phyloP scores from a whole-genome alignment of 2,113 vertebrate species.

The Eupsittula cactorum region DNA sequence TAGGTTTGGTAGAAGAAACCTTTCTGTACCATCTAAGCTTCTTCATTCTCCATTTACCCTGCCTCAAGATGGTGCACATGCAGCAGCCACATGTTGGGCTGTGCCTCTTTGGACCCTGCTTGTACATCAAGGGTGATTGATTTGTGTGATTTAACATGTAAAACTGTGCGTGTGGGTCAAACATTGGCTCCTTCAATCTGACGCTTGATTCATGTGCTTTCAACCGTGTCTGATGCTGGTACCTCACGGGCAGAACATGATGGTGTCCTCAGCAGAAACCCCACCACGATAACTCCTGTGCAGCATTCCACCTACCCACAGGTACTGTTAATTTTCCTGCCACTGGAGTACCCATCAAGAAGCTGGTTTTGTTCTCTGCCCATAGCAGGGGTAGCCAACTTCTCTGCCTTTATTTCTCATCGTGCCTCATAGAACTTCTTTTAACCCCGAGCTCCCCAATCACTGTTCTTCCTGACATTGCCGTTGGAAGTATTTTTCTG shows the following conservation, averaged over 20 bases:
- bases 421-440: background rate
- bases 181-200: background rate
- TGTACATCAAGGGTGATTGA: background rate
- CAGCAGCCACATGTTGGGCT: background rate
- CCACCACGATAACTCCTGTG: background rate
- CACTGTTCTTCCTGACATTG: background rate
- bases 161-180: background rate
- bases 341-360: background rate
- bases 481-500: background rate
- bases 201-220: background rate
- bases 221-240: background rate
- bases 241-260: background rate
- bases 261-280: background rate
- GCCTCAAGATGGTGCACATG: background rate
- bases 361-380: background rate
- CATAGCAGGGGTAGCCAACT: background rate
- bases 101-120: background rate
- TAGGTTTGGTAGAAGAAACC: conserved; percentile 54
- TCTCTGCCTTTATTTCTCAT: background rate
- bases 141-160: background rate
- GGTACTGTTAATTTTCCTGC: background rate
- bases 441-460: background rate
- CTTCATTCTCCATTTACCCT: background rate
- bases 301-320: background rate
- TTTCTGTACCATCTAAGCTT: background rate